These are phyloP conservation scores for Orius insidiosus DNA, from an alignment of 1,140 invertebrate species.

Conservation along the genomic window DNA sequence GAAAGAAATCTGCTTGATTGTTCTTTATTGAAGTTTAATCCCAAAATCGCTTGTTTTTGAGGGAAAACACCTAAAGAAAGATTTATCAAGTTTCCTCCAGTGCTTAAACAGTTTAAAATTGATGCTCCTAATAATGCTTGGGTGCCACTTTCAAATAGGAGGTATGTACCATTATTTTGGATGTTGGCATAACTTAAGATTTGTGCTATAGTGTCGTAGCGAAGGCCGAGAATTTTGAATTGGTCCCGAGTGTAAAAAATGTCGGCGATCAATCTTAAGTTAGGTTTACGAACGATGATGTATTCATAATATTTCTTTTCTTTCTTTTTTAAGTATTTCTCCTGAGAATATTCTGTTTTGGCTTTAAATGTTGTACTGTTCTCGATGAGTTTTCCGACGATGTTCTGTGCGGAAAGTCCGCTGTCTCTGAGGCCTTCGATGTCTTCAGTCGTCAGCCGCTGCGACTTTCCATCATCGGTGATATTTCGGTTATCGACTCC, in stretches of 20 bases:
- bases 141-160: slow-evolving; percentile 75
- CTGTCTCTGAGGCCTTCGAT: slow-evolving; percentile 58
- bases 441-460: slow-evolving; percentile 64
- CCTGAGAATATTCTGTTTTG: slow-evolving; percentile 84
- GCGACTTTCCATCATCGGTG: slow-evolving; percentile 66
- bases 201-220: slow-evolving; percentile 67
- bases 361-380: slow-evolving; percentile 72
- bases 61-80: slow-evolving; percentile 60
- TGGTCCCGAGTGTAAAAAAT: slow-evolving; percentile 62
- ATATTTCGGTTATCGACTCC: slow-evolving; percentile 74
- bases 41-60: slow-evolving; percentile 54
- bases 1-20: slow-evolving; percentile 45
- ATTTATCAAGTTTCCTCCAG: slow-evolving; percentile 45
- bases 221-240: slow-evolving; percentile 56
- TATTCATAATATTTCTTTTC: slow-evolving; percentile 76
- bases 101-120: slow-evolving; percentile 55
- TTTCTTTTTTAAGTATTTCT: slow-evolving; percentile 89
- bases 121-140: slow-evolving; percentile 66
- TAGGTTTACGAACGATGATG: slow-evolving; percentile 55
- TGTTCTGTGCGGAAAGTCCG: slow-evolving; percentile 58
- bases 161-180: slow-evolving; percentile 52
- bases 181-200: slow-evolving; percentile 44
- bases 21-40: slow-evolving; percentile 54
- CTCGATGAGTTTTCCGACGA: slow-evolving; percentile 69
- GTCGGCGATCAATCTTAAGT: slow-evolving; percentile 51